A percentile compares a stretch with the other conserved stretches of the same genome.
Evolutionary conservation across 1,140 invertebrate species (phyloP).

Genomic region (Drosophila nasuta): DNA sequence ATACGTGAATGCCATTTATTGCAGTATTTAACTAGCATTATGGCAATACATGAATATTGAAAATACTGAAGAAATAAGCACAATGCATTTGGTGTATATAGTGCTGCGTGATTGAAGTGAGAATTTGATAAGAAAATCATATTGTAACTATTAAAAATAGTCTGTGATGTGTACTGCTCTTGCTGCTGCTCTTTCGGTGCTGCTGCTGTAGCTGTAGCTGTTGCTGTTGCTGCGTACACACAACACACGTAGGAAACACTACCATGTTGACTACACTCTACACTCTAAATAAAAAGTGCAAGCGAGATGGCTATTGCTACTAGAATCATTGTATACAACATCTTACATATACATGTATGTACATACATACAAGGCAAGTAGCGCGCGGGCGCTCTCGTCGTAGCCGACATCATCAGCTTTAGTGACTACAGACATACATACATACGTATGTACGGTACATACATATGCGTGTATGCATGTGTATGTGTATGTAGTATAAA

Average conservation of each 20-base stretch:
- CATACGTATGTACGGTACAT: conserved; percentile 5
- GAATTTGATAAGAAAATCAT: neutral
- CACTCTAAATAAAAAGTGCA: conserved; percentile 35
- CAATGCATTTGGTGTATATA: neutral
- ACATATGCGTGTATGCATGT: neutral
- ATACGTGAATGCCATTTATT: conserved; percentile 19
- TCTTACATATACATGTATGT: conserved; percentile 32
- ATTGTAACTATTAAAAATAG: conserved; percentile 11
- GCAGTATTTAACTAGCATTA: conserved; percentile 5
- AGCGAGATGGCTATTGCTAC: conserved; percentile 51
- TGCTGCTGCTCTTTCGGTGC: too few relatives aligned
- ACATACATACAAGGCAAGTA: conserved; percentile 32
- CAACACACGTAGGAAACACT: conserved; percentile 34
- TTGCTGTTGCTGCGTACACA: conserved; percentile 51
- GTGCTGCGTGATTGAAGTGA: neutral
- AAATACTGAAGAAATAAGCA: neutral
- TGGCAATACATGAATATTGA: conserved; percentile 5
- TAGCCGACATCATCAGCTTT: conserved; percentile 37
- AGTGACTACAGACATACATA: conserved; percentile 12
- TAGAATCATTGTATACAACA: conserved; percentile 54
- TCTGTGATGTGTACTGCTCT: conserved; percentile 21
- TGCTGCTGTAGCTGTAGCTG: conserved; percentile 5
- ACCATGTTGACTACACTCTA: conserved; percentile 32
- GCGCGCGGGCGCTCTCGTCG: conserved; percentile 47
- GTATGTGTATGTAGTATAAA: neutral